Conservation (phyloP, 92 coral and sea anemone genomes). For the Heteractis magnifica region DNA sequence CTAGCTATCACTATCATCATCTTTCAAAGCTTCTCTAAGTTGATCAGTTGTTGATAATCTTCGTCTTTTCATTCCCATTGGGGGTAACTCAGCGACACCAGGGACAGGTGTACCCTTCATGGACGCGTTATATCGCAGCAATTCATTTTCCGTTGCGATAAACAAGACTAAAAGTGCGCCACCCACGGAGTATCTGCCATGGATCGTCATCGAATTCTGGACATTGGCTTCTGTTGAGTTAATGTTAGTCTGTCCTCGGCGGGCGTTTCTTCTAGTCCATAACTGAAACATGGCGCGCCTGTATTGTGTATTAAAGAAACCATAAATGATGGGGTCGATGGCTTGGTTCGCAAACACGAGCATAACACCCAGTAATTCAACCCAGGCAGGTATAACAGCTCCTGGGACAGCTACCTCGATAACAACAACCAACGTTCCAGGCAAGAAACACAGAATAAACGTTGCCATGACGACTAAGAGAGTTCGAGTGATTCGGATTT, state of each 20-base stretch:
- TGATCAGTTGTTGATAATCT: neutral
- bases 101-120: conserved; percentile 27
- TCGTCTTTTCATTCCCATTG: conserved; percentile 28
- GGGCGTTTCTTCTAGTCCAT: neutral
- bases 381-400: conserved; percentile 30
- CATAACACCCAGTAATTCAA: conserved; percentile 27
- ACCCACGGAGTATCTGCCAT: conserved; percentile 36
- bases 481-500: conserved; percentile 51
- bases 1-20: conserved; percentile 16
- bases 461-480: conserved; percentile 54
- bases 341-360: conserved; percentile 47
- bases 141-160: conserved; percentile 41
- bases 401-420: neutral
- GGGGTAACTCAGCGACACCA: conserved; percentile 8
- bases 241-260: neutral
- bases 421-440: conserved; percentile 27
- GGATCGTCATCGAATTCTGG: conserved; percentile 20
- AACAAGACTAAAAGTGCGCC: conserved; percentile 39
- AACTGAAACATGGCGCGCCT: conserved; percentile 35
- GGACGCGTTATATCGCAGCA: conserved; percentile 23
- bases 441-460: conserved; percentile 40
- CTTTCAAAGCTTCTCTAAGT: conserved; percentile 11
- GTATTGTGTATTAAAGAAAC: conserved; percentile 45
- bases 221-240: conserved; percentile 12
- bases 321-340: conserved; percentile 45